Conservation (phyloP, 2,888 invertebrate genomes). For the Thalpophila matura region DNA sequence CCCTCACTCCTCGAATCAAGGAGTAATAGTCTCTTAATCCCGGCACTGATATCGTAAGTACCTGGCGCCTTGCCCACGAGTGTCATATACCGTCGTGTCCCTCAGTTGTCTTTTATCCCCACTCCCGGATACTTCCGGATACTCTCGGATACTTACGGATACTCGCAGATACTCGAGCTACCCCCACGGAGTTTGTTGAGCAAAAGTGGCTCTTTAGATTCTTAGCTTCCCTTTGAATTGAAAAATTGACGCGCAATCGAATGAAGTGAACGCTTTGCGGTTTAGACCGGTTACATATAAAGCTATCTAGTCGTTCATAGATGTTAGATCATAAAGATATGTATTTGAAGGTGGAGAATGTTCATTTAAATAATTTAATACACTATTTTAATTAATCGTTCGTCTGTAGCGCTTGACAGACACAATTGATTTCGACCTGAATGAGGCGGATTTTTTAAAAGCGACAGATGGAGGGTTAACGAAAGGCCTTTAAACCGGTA, state of each 20-base stretch:
- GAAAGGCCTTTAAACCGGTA: too few relatives aligned
- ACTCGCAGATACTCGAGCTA: slow-evolving; percentile 37
- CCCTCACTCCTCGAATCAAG: slow-evolving; percentile 11
- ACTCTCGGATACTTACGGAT: too few relatives aligned
- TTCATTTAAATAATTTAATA: too few relatives aligned
- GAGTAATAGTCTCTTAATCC: slow-evolving; percentile 37
- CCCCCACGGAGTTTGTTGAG: slow-evolving; percentile 37
- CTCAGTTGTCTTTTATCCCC: slow-evolving; percentile 34
- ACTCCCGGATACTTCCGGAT: slow-evolving; percentile 33
- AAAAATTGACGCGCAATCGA: slow-evolving; percentile 21
- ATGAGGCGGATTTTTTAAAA: too few relatives aligned
- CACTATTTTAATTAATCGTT: too few relatives aligned
- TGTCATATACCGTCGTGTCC: slow-evolving; percentile 13
- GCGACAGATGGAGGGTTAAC: too few relatives aligned
- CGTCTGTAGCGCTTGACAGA: too few relatives aligned
- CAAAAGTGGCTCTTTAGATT: slow-evolving; percentile 39
- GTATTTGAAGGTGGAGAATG: too few relatives aligned
- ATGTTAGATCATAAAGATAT: too few relatives aligned
- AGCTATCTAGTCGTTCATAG: not conserved
- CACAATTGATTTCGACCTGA: too few relatives aligned
- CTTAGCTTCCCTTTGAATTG: slow-evolving; percentile 30
- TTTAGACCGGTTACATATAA: not conserved
- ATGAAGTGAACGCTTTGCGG: not conserved
- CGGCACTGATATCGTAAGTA: slow-evolving; percentile 37
- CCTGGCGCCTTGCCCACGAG: slow-evolving; percentile 48